Evolutionary conservation across 2,888 invertebrate genomes (phyloP).

Genomic region (Drosophila meridionalis): DNA sequence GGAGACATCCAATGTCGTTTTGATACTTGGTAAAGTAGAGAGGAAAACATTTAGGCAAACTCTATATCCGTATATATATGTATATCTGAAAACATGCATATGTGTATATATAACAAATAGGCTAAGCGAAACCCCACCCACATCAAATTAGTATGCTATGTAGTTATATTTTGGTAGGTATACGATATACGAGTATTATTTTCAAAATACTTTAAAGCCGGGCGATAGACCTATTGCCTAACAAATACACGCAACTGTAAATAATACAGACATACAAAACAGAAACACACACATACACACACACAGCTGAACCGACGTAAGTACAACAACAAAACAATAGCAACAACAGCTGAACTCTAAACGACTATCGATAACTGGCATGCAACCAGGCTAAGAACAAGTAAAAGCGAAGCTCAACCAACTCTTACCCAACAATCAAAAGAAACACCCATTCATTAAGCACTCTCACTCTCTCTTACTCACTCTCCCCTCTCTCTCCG

Average conservation of each 20-base stretch:
- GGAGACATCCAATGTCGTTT: constrained; percentile 56
- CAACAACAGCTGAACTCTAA: constrained; percentile 34
- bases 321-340: constrained; percentile 51
- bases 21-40: constrained; percentile 64
- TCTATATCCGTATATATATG: constrained; percentile 11
- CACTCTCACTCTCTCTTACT: constrained; percentile 21
- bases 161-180: constrained; percentile 54
- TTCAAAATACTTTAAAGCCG: constrained; percentile 27
- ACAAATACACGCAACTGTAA: constrained; percentile 57
- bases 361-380: constrained; percentile 50
- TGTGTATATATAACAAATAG: constrained; percentile 37
- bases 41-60: constrained; percentile 45
- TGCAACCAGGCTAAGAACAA: constrained; percentile 40
- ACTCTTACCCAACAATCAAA: constrained; percentile 37
- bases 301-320: constrained; percentile 69
- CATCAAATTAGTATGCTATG: constrained; percentile 33
- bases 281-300: constrained; percentile 18
- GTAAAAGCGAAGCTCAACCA: constrained; percentile 31
- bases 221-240: constrained; percentile 27
- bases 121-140: constrained; percentile 27
- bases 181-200: constrained; percentile 28
- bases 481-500: background rate
- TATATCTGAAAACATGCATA: constrained; percentile 14
- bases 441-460: constrained; percentile 31
- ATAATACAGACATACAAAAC: constrained; percentile 40